Evolutionary conservation across 2,113 vertebrate species (phyloP), one percentile per base, ranked within the genome.

Genomic region (Serinus canaria): DNA sequence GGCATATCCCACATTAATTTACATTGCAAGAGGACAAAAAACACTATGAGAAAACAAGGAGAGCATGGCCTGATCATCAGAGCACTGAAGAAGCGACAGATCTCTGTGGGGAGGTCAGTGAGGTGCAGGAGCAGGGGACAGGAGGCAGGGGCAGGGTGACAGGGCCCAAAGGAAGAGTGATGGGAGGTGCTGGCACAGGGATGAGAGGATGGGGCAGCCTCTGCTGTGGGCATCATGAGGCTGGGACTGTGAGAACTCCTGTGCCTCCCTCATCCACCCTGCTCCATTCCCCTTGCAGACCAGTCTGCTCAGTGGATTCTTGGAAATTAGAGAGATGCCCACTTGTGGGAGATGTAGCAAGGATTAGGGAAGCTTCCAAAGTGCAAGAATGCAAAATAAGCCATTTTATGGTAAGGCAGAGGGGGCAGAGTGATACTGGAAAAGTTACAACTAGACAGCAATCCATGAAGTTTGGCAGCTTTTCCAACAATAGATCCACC

Each of bases 151-250:
- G 6, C 43, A 76, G 52, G 52, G 72, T 27, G 46, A 37, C 44
- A 59, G 27, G 0, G 8, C 25, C 15, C 0, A 0, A 67, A 52
- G 59, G 41, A 31, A 66, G 25, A 27, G 16, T n/a, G 28, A 23
- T 0, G 6, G 44, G 52, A 87, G n/a, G 11, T 1, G 1, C 44
- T 44, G 9, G 3, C 5, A 6, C 17, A 55, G 70, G 16, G 16
- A 0, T n/a, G 41, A 43, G 55, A 92, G 56, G 9, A 15, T 31
- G 19, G 25, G 11, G 33, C 7, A 88, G 14, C 78, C n/a, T 74
- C 33, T 87, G 49, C 27, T 6, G 0, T 18, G 39, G 53, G 30
- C 23, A n/a, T 4, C 9, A 0, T 10, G 44, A 37, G 43, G 13
- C 25, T 6, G 3, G n/a, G 67, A 50, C 13, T 4, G 2, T 7